A percentile compares a stretch with the other conserved stretches of the same genome.
phyloP scores from a whole-genome alignment of 2,113 vertebrate genomes.

The Microtus pennsylvanicus region DNA sequence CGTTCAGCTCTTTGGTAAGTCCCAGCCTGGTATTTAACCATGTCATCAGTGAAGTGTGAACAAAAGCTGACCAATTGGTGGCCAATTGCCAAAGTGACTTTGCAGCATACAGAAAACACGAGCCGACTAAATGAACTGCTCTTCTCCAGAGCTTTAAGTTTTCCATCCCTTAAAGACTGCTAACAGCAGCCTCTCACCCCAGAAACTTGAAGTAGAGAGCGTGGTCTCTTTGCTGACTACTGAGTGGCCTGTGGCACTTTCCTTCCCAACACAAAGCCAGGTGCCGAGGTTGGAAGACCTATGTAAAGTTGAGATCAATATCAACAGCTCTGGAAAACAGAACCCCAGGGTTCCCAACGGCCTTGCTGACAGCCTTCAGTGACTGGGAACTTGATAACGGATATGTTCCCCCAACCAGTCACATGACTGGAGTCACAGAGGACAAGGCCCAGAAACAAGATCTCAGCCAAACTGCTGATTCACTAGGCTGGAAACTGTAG shows the following conservation, averaged over 20 bases:
- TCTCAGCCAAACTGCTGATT: background rate
- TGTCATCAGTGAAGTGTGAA: background rate
- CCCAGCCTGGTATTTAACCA: background rate
- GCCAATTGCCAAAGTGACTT: background rate
- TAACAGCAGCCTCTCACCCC: background rate
- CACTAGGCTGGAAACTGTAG: background rate
- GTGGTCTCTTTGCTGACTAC: background rate
- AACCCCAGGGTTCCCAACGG: background rate
- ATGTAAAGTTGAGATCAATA: fast-evolving
- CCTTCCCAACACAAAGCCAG: background rate
- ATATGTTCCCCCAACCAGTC: background rate
- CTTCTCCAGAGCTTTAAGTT: background rate
- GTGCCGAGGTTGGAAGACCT: fast-evolving
- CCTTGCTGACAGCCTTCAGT: background rate
- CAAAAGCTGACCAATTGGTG: background rate
- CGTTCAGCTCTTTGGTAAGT: background rate
- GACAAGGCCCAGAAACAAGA: background rate
- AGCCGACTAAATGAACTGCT: background rate
- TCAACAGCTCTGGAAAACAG: background rate
- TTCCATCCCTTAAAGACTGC: background rate
- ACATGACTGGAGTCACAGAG: background rate
- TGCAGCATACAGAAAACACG: background rate
- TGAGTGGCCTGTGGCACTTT: fast-evolving
- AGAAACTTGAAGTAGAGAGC: background rate
- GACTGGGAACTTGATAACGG: background rate